Evolutionary conservation across 2,888 invertebrate genomes (phyloP).

Genomic region (Erebia epiphron): DNA sequence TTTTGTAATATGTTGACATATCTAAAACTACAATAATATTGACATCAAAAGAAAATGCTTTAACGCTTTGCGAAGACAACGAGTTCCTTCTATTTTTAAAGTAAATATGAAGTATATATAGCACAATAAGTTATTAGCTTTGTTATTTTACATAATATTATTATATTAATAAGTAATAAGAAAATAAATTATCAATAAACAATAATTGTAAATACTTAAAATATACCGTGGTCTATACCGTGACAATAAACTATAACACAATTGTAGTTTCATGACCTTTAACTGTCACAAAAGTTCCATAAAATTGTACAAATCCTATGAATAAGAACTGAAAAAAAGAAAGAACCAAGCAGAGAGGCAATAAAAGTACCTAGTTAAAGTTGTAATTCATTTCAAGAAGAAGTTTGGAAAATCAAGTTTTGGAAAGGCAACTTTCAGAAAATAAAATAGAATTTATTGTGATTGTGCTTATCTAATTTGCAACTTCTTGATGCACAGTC

Average conservation of each 20-base stretch:
- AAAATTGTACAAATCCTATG: neutral
- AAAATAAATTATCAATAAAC: no score
- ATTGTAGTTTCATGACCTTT: no score
- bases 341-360: neutral
- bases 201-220: no score
- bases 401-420: neutral
- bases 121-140: neutral
- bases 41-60: neutral
- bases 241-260: no score
- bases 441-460: no score
- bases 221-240: no score
- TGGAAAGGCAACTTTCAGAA: neutral
- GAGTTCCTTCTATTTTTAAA: constrained; percentile 40
- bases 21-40: neutral
- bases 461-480: no score
- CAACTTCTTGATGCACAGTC: no score
- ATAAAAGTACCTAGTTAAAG: neutral
- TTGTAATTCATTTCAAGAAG: neutral
- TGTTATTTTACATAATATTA: neutral
- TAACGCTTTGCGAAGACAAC: constrained; percentile 36
- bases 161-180: neutral
- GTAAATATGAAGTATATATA: neutral
- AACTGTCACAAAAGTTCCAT: neutral
- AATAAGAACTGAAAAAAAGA: neutral
- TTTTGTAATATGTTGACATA: neutral